Percentiles rank a stretch among this genome's conserved stretches.
phyloP scores from a whole-genome alignment of 1,140 invertebrate genomes.

The Heliconius nattereri region DNA sequence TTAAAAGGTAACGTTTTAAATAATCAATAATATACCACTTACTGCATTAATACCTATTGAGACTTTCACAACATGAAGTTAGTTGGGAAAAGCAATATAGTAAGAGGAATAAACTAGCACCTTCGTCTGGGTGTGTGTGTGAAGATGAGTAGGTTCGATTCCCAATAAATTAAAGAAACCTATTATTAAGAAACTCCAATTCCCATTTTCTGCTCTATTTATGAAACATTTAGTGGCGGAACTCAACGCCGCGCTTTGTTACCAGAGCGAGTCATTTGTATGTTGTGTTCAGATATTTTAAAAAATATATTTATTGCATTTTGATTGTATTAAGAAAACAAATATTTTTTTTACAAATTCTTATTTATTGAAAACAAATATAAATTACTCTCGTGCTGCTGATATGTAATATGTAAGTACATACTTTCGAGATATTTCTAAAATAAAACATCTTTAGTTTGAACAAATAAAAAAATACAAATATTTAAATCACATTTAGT shows the following conservation, averaged over 20 bases:
- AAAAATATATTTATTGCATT: too few species aligned
- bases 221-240: not conserved
- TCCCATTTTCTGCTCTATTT: not conserved
- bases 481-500: too few species aligned
- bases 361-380: too few species aligned
- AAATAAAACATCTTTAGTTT: too few species aligned
- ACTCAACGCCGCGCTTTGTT: not conserved
- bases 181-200: not conserved
- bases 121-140: too few species aligned
- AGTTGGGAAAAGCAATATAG: not conserved
- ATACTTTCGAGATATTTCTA: too few species aligned
- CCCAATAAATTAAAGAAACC: not conserved
- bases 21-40: slow-evolving; percentile 2
- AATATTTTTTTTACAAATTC: too few species aligned
- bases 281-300: too few species aligned
- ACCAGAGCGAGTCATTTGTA: not conserved
- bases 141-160: not conserved
- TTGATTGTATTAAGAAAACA: too few species aligned
- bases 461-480: too few species aligned
- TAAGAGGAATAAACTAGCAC: not conserved
- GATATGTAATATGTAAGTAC: too few species aligned
- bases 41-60: not conserved
- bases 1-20: slow-evolving; percentile 2
- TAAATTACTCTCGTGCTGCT: too few species aligned
- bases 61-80: not conserved